Conservation (phyloP, 2,888 invertebrate genomes). For the Molorchus minor region DNA sequence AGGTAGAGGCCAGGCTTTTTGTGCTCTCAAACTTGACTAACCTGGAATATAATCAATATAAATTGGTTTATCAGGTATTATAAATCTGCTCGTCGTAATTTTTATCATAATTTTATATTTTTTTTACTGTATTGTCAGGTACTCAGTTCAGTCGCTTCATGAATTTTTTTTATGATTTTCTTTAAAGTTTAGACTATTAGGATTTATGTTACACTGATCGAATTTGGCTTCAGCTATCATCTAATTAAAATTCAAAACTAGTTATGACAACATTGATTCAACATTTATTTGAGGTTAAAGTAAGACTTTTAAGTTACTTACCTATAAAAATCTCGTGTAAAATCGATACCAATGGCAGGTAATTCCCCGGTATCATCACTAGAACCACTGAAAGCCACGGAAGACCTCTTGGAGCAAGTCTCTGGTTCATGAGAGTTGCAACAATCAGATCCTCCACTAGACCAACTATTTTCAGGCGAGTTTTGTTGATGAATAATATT, state of each 20-base stretch:
- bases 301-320: conserved; percentile 36
- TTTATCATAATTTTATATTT: no score
- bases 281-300: no score
- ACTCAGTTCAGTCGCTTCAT: no score
- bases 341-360: conserved; percentile 75
- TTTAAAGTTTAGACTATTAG: no score
- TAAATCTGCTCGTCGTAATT: no score
- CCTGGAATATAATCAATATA: conserved; percentile 57
- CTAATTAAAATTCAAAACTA: no score
- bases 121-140: no score
- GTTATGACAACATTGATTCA: no score
- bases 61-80: no score
- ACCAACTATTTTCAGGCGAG: conserved; percentile 71
- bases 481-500: conserved; percentile 44
- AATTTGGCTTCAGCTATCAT: no score
- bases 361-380: conserved; percentile 72
- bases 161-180: no score
- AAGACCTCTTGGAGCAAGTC: conserved; percentile 74
- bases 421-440: conserved; percentile 63
- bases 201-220: no score
- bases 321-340: conserved; percentile 80
- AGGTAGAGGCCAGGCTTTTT: conserved; percentile 79
- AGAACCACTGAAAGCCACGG: conserved; percentile 73
- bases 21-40: conserved; percentile 84
- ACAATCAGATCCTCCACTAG: conserved; percentile 65